A percentile compares a stretch with the other conserved stretches of the same genome.
phyloP scores from a whole-genome alignment of 1,140 invertebrate genomes.

The Hirudo medicinalis region DNA sequence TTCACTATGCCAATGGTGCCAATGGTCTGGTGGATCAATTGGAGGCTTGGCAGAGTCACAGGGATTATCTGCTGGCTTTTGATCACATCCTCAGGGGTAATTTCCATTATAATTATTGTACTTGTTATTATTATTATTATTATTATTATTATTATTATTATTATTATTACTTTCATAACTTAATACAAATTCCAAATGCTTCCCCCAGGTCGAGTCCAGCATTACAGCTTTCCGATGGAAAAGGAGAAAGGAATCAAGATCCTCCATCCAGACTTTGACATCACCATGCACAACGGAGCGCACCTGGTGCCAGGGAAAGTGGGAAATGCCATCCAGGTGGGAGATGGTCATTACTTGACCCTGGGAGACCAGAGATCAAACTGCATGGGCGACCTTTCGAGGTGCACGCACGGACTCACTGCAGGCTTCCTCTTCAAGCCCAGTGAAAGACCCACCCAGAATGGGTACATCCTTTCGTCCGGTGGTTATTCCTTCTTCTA shows the following conservation, averaged over 20 bases:
- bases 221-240: conserved; percentile 20
- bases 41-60: conserved; percentile 34
- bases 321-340: conserved; percentile 24
- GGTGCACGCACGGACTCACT: conserved; percentile 36
- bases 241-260: conserved; percentile 11
- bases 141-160: neutral
- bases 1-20: conserved; percentile 22
- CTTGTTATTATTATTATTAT: conserved; percentile 7
- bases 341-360: conserved; percentile 33
- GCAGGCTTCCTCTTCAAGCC: conserved; percentile 32
- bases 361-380: conserved; percentile 30
- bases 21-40: conserved; percentile 34
- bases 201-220: conserved; percentile 17
- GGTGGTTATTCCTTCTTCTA: conserved; percentile 35
- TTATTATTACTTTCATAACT: neutral
- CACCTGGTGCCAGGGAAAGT: conserved; percentile 12
- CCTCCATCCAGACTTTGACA: conserved; percentile 18
- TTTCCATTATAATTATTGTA: neutral
- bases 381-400: conserved; percentile 35
- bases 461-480: conserved; percentile 31
- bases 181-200: neutral
- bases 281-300: conserved; percentile 20
- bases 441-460: conserved; percentile 20
- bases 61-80: conserved; percentile 35
- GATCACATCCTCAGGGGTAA: conserved; percentile 36